Conservation (phyloP, 2,888 invertebrate genomes). For the Perdita meconis region DNA sequence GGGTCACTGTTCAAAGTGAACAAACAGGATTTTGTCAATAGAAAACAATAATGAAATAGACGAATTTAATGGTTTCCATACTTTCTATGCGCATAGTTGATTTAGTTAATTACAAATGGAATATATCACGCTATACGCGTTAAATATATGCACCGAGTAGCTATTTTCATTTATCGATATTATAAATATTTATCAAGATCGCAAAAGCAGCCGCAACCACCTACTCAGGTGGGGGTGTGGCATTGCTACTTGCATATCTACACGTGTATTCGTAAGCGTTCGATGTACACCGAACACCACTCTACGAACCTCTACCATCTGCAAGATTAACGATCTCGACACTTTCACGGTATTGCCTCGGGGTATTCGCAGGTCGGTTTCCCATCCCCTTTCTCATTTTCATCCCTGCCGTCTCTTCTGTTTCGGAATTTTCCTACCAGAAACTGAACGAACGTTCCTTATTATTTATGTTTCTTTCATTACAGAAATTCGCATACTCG, state of each 20-base stretch:
- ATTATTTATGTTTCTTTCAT: neutral
- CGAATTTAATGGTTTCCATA: too few species aligned
- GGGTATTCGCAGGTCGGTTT: slow-evolving; percentile 39
- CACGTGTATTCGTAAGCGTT: slow-evolving; percentile 44
- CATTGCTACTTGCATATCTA: slow-evolving; percentile 31
- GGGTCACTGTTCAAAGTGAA: too few species aligned
- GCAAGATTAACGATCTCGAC: slow-evolving; percentile 77
- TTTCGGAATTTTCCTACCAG: slow-evolving; percentile 13
- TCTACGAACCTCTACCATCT: slow-evolving; percentile 60
- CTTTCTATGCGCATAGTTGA: neutral
- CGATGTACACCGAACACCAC: slow-evolving; percentile 40
- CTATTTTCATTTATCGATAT: neutral
- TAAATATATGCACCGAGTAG: neutral
- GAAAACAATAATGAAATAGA: too few species aligned
- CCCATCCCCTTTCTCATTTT: slow-evolving; percentile 23
- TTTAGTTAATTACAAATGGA: neutral
- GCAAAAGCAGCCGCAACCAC: slow-evolving; percentile 60
- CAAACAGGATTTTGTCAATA: too few species aligned
- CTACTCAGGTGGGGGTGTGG: slow-evolving; percentile 57
- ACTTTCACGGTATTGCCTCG: slow-evolving; percentile 73
- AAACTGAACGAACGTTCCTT: neutral
- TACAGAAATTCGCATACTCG: neutral
- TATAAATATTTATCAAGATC: slow-evolving; percentile 17
- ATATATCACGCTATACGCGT: neutral
- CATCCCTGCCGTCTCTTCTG: slow-evolving; percentile 4